Evolutionary conservation across 2,113 vertebrate genomes (phyloP).

Genomic region (Pavo muticus): DNA sequence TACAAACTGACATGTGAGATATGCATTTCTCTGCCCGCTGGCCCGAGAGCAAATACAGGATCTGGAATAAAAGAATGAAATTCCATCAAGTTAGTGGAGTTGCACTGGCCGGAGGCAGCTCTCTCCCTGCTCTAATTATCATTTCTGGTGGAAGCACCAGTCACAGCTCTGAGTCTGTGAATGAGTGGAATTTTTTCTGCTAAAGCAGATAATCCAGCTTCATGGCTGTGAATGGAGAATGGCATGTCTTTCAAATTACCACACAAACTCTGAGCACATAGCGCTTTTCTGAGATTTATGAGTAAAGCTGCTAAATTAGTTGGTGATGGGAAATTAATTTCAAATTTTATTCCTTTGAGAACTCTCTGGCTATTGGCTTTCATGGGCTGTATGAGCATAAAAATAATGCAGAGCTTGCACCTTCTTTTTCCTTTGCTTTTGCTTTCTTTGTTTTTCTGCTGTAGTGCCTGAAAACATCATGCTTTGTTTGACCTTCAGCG

Average conservation of each 20-base stretch:
- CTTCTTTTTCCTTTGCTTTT: neutral
- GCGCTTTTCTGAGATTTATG: slow-evolving; percentile 24
- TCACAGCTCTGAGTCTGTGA: neutral
- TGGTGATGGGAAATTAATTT: slow-evolving; percentile 33
- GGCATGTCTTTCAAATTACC: slow-evolving; percentile 17
- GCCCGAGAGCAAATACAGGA: neutral
- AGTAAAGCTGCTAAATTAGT: slow-evolving; percentile 24
- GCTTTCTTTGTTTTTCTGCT: neutral
- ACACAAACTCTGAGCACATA: neutral
- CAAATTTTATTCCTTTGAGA: neutral
- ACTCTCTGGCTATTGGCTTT: neutral
- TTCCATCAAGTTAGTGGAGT: neutral
- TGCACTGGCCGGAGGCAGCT: neutral
- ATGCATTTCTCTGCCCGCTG: neutral
- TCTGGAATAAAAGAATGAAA: neutral
- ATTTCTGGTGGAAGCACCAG: neutral
- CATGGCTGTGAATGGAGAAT: slow-evolving; percentile 8
- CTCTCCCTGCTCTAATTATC: slow-evolving; percentile 11
- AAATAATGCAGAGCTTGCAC: neutral
- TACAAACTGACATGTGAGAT: neutral
- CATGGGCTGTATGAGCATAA: neutral
- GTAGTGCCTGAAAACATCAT: neutral
- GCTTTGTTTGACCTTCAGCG: neutral
- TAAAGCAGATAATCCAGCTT: slow-evolving; percentile 25
- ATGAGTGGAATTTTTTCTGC: slow-evolving; percentile 38